These are phyloP conservation scores for Artibeus jamaicensis DNA, from an alignment of 2,797 vertebrate species.

Conservation along the genomic window DNA sequence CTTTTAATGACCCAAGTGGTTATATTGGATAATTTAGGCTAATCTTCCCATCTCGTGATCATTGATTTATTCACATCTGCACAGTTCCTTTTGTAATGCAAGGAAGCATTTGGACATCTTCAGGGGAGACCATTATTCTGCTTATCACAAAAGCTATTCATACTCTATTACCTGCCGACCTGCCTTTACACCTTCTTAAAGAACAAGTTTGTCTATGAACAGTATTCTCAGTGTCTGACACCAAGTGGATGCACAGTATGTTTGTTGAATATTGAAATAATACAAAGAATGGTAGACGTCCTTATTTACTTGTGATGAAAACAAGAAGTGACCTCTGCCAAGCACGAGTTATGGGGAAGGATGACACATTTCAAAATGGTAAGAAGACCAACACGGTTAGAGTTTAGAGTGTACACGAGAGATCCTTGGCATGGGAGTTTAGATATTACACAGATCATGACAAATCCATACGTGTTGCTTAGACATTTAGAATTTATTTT, in stretches of 20 bases:
- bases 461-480: background rate
- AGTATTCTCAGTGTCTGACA: background rate
- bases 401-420: background rate
- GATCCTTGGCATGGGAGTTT: background rate
- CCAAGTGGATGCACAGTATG: background rate
- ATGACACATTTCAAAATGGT: background rate
- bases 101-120: background rate
- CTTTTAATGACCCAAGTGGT: background rate
- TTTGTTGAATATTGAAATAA: background rate
- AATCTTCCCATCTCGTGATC: background rate
- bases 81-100: background rate
- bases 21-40: background rate
- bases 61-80: background rate
- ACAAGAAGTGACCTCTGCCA: background rate
- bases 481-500: background rate
- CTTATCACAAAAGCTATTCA: background rate
- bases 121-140: background rate
- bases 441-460: background rate
- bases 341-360: background rate
- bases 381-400: background rate
- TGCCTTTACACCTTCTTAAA: background rate
- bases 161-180: background rate
- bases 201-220: background rate
- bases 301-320: background rate
- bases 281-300: background rate